phyloP scores from a whole-genome alignment of 2,888 invertebrate genomes.

The Lordiphosa fenestrarum region DNA sequence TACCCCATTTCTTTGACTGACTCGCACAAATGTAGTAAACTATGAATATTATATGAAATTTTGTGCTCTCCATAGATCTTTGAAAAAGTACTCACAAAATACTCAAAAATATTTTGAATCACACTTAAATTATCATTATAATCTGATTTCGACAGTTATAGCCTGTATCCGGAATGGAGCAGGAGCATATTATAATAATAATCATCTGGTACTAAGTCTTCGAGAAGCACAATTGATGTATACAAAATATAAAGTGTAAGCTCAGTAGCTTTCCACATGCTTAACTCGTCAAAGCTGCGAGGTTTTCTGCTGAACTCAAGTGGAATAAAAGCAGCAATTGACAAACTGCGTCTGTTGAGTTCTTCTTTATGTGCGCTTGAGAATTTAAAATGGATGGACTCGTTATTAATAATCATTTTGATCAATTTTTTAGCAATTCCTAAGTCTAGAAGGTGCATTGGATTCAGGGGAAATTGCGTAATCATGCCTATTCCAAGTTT shows the following conservation, averaged over 20 bases:
- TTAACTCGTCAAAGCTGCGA: slow-evolving; percentile 1
- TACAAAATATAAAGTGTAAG: slow-evolving; percentile 4
- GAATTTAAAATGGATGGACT: background rate
- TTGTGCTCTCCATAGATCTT: background rate
- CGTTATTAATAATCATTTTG: background rate
- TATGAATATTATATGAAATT: slow-evolving; percentile 6
- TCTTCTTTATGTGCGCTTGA: background rate
- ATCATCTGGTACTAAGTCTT: slow-evolving; percentile 2
- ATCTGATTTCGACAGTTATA: background rate
- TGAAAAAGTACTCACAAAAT: background rate
- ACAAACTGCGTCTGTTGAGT: background rate
- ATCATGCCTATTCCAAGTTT: slow-evolving; percentile 1
- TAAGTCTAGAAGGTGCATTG: slow-evolving; percentile 8
- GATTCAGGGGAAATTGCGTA: slow-evolving; percentile 1
- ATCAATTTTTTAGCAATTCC: slow-evolving; percentile 1
- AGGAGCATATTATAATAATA: slow-evolving; percentile 1
- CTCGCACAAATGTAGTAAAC: background rate
- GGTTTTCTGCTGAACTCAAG: slow-evolving; percentile 8
- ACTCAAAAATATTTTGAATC: background rate
- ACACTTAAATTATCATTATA: background rate
- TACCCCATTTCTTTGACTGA: slow-evolving; percentile 1
- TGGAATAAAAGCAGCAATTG: slow-evolving; percentile 1
- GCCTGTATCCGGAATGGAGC: background rate
- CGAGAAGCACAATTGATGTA: background rate
- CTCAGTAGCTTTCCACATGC: slow-evolving; percentile 5